Conservation (phyloP, 2,888 invertebrate genomes). For the Periphyllus acericola region DNA sequence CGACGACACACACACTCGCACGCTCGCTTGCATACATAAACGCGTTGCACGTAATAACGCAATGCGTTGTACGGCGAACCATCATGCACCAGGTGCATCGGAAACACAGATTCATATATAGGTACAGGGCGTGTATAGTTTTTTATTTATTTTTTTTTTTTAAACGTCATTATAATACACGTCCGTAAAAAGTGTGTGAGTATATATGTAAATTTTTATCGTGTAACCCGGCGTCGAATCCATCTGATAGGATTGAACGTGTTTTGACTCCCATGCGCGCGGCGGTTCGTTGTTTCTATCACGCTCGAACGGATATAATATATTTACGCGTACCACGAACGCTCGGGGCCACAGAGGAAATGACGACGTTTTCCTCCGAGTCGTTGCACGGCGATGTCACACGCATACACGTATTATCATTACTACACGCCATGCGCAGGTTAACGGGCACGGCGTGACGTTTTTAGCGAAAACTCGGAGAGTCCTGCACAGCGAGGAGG, state of each 20-base stretch:
- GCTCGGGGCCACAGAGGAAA: too few species aligned
- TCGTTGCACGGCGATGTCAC: too few species aligned
- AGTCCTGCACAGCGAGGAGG: too few species aligned
- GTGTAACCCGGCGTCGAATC: conserved; percentile 12
- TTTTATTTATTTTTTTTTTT: neutral
- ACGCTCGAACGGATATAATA: neutral
- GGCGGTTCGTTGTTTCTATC: neutral
- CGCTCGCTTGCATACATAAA: neutral
- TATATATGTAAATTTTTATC: conserved; percentile 9
- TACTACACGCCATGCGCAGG: too few species aligned
- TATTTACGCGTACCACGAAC: too few species aligned
- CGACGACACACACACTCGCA: conserved; percentile 19
- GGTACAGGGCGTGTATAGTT: neutral
- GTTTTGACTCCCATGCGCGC: conserved; percentile 34
- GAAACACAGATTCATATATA: conserved; percentile 40
- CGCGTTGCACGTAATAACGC: neutral
- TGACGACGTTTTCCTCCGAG: too few species aligned
- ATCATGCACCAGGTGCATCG: conserved; percentile 22
- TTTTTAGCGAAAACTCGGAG: too few species aligned
- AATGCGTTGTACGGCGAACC: neutral
- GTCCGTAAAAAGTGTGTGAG: too few species aligned
- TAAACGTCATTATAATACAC: neutral
- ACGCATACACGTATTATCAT: too few species aligned
- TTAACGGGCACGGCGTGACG: too few species aligned
- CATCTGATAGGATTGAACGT: conserved; percentile 43